Percentiles rank a stretch among this genome's conserved stretches.
Conservation (phyloP, 2,797 vertebrate species). For the Apogon hyalosoma region DNA sequence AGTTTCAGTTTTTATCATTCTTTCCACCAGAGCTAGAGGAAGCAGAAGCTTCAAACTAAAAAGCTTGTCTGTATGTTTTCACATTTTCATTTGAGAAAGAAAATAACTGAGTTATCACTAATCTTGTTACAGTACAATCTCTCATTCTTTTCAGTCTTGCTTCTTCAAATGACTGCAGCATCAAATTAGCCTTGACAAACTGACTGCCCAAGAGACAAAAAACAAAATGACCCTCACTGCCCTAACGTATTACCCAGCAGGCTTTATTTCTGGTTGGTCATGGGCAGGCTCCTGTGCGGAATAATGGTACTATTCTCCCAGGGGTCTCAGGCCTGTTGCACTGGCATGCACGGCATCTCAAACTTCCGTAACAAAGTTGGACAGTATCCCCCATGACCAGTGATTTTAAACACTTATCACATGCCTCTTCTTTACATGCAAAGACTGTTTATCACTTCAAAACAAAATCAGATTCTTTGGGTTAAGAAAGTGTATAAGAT, state of each 20-base stretch:
- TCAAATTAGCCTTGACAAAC: constrained; percentile 55
- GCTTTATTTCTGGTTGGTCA: constrained; percentile 49
- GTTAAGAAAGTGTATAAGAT: constrained; percentile 1
- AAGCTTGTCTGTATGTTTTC: constrained; percentile 1
- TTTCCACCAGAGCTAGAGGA: background rate
- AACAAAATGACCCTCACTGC: constrained; percentile 39
- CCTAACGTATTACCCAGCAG: constrained; percentile 48
- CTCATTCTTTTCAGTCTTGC: constrained; percentile 28
- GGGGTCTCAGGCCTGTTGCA: constrained; percentile 55
- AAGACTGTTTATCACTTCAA: constrained; percentile 29
- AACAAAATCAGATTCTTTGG: constrained; percentile 38
- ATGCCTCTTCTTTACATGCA: constrained; percentile 49
- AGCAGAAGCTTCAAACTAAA: background rate
- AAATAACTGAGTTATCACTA: constrained; percentile 37
- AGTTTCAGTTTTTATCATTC: background rate
- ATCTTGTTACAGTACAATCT: constrained; percentile 36
- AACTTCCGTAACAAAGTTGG: constrained; percentile 68
- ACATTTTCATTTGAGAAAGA: constrained; percentile 18
- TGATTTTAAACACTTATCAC: constrained; percentile 59
- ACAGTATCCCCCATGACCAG: constrained; percentile 49
- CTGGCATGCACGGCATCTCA: constrained; percentile 72
- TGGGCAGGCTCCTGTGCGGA: constrained; percentile 44
- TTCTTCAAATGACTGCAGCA: constrained; percentile 35
- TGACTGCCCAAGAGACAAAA: constrained; percentile 46
- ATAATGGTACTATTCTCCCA: constrained; percentile 74